These are phyloP conservation scores for Watsonalla binaria DNA, from an alignment of 2,888 invertebrate species.

Conservation along the genomic window DNA sequence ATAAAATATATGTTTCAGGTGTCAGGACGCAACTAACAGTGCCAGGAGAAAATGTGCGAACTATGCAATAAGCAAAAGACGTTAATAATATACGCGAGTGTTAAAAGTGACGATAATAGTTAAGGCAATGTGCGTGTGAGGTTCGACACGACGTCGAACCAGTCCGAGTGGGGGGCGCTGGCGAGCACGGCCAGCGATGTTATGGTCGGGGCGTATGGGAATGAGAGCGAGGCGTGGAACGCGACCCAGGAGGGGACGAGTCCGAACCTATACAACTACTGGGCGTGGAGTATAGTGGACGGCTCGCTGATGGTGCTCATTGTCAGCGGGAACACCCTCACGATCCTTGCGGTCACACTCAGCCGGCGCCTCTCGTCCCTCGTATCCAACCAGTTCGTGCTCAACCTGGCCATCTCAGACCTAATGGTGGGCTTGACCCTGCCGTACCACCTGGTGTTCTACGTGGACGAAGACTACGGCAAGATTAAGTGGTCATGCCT, in stretches of 20 bases:
- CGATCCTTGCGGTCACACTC: conserved; percentile 84
- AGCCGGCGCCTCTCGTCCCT: conserved; percentile 83
- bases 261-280: conserved; percentile 63
- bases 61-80: conserved; percentile 35
- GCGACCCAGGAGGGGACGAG: conserved; percentile 44
- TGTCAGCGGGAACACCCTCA: conserved; percentile 85
- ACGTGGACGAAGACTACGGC: conserved; percentile 80
- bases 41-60: conserved; percentile 42
- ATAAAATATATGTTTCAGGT: conserved; percentile 38
- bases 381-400: conserved; percentile 87
- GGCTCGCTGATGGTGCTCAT: conserved; percentile 82
- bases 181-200: conserved; percentile 73
- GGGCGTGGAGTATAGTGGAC: conserved; percentile 83
- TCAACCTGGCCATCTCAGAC: conserved; percentile 88
- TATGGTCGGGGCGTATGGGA: conserved; percentile 69
- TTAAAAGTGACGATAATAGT: conserved; percentile 49
- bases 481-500: conserved; percentile 81
- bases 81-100: conserved; percentile 29
- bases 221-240: conserved; percentile 60
- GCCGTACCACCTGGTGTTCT: conserved; percentile 88
- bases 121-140: conserved; percentile 56
- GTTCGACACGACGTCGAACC: conserved; percentile 68
- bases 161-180: conserved; percentile 64
- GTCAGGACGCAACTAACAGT: conserved; percentile 19
- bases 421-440: conserved; percentile 86